These are phyloP conservation scores for Eutolmus rufibarbis DNA, from an alignment of 2,888 invertebrate species.

Conservation along the genomic window DNA sequence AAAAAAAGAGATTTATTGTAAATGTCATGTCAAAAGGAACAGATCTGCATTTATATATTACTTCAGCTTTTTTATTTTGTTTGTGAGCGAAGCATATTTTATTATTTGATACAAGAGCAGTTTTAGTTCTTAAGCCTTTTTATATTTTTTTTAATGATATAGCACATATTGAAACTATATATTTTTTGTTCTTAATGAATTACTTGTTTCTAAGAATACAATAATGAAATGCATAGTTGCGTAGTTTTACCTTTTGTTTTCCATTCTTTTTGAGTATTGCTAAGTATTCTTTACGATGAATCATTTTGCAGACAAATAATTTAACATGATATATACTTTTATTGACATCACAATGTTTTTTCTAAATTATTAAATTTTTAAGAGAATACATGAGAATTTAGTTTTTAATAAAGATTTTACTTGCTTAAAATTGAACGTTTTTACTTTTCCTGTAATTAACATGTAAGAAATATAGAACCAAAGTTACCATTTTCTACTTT, in stretches of 20 bases:
- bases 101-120: constrained; percentile 6
- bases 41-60: constrained; percentile 5
- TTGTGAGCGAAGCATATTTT: neutral
- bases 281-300: neutral
- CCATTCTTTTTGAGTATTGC: neutral
- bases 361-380: constrained; percentile 33
- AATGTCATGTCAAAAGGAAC: neutral
- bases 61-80: constrained; percentile 3
- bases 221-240: neutral
- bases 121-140: constrained; percentile 18
- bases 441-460: neutral
- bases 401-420: constrained; percentile 40
- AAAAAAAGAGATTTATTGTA: constrained; percentile 15
- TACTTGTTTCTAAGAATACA: neutral
- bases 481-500: too few species aligned
- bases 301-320: constrained; percentile 27
- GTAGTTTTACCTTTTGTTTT: neutral
- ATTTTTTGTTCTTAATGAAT: neutral
- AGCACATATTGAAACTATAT: neutral
- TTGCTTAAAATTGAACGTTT: constrained; percentile 2
- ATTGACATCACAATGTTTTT: constrained; percentile 35
- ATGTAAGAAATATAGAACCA: neutral
- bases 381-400: constrained; percentile 15
- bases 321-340: constrained; percentile 2
- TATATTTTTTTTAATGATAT: constrained; percentile 12